Conservation (phyloP, 2,797 vertebrate species). For the Pseudomugil gertrudae region DNA sequence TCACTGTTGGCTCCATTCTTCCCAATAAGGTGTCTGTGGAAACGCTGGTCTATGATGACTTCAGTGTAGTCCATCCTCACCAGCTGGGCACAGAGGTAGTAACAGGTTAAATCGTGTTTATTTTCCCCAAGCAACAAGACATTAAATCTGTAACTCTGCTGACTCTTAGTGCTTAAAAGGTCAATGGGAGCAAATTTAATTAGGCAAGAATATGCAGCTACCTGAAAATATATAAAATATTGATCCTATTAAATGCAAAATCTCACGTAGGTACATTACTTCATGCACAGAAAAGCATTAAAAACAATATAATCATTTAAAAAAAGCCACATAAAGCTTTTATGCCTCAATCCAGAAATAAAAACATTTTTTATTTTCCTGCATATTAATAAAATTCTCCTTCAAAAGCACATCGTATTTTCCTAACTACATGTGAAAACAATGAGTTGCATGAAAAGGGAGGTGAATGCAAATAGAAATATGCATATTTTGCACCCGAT, state of each 20-base stretch:
- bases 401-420: too few species aligned
- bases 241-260: too few species aligned
- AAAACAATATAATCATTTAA: background rate
- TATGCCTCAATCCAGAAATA: background rate
- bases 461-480: background rate
- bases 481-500: background rate
- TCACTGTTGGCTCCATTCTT: constrained; percentile 87
- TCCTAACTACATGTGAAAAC: too few species aligned
- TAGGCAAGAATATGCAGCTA: background rate
- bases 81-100: constrained; percentile 67
- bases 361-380: background rate
- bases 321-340: background rate
- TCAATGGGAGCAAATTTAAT: background rate
- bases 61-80: constrained; percentile 87
- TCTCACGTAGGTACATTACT: too few species aligned
- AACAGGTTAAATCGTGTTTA: background rate
- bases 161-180: background rate
- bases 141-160: background rate
- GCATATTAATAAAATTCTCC: background rate
- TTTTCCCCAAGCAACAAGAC: background rate
- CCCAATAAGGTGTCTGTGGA: constrained; percentile 85
- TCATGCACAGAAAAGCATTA: too few species aligned
- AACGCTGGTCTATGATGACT: constrained; percentile 84
- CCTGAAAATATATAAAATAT: background rate
- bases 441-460: too few species aligned